Conservation (phyloP, 2,888 invertebrate species). For the Phanerotoma sp. region DNA sequence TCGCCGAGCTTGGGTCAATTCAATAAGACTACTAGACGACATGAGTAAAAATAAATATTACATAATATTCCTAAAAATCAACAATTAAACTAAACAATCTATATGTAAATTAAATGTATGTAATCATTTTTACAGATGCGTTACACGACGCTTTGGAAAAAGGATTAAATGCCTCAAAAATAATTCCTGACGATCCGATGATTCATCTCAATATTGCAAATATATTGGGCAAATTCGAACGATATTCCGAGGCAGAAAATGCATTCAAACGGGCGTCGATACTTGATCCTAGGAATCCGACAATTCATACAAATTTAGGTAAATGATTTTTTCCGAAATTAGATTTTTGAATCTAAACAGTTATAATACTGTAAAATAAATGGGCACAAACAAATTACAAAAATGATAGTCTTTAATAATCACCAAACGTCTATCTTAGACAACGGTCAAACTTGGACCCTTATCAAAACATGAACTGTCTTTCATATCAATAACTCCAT, state of each 20-base stretch:
- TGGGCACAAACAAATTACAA: too few species aligned
- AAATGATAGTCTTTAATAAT: too few species aligned
- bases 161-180: slow-evolving; percentile 69
- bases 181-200: slow-evolving; percentile 73
- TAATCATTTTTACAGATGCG: slow-evolving; percentile 58
- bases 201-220: slow-evolving; percentile 88
- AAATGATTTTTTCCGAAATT: slow-evolving; percentile 46
- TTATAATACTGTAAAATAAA: neutral
- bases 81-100: too few species aligned
- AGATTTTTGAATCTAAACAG: neutral
- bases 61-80: too few species aligned
- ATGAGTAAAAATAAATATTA: too few species aligned
- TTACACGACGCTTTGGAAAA: slow-evolving; percentile 70
- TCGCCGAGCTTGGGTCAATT: slow-evolving; percentile 88
- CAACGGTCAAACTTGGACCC: too few species aligned
- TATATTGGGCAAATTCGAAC: slow-evolving; percentile 78
- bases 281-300: slow-evolving; percentile 69
- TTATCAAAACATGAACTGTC: too few species aligned
- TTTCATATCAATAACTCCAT: too few species aligned
- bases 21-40: slow-evolving; percentile 81
- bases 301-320: slow-evolving; percentile 90
- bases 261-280: slow-evolving; percentile 78
- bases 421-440: too few species aligned
- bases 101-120: too few species aligned
- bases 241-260: slow-evolving; percentile 76